Conservation (phyloP, 2,113 vertebrate genomes). For the Gallinago paraguaiae region DNA sequence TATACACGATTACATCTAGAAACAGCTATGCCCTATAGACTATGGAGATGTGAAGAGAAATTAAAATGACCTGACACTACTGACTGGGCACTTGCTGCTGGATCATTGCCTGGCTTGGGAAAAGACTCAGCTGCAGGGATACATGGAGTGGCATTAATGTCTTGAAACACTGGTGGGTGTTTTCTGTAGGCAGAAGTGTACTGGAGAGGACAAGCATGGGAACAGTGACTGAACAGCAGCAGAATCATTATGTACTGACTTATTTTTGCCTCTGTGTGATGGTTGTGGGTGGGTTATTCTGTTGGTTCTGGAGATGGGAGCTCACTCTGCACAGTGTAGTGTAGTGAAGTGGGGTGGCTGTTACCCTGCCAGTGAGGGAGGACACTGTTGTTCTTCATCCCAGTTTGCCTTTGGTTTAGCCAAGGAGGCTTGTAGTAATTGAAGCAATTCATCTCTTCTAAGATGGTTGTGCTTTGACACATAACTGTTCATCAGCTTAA, state of each 20-base stretch:
- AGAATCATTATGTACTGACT: background rate
- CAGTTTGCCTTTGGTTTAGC: background rate
- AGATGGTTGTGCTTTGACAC: background rate
- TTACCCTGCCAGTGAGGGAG: background rate
- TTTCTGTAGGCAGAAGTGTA: slow-evolving; percentile 40
- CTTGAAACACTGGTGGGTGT: slow-evolving; percentile 29
- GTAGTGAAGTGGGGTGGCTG: background rate
- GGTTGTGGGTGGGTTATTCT: background rate
- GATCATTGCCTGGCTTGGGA: slow-evolving; percentile 29
- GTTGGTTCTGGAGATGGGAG: background rate
- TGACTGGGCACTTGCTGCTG: slow-evolving; percentile 38
- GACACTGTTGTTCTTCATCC: background rate
- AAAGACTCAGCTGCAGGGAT: slow-evolving; percentile 34
- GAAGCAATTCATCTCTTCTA: background rate
- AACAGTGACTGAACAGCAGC: background rate
- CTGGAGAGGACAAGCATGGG: background rate
- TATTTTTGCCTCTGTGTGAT: background rate
- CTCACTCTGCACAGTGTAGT: accelerated
- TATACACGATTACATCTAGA: slow-evolving; percentile 25
- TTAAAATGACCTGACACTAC: slow-evolving; percentile 41
- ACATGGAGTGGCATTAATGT: slow-evolving; percentile 19
- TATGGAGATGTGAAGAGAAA: slow-evolving; percentile 10
- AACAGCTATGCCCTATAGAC: slow-evolving; percentile 43
- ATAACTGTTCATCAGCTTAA: too few species aligned
- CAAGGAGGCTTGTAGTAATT: accelerated